Conservation (phyloP, 2,113 vertebrate species). For the Cervus canadensis region DNA sequence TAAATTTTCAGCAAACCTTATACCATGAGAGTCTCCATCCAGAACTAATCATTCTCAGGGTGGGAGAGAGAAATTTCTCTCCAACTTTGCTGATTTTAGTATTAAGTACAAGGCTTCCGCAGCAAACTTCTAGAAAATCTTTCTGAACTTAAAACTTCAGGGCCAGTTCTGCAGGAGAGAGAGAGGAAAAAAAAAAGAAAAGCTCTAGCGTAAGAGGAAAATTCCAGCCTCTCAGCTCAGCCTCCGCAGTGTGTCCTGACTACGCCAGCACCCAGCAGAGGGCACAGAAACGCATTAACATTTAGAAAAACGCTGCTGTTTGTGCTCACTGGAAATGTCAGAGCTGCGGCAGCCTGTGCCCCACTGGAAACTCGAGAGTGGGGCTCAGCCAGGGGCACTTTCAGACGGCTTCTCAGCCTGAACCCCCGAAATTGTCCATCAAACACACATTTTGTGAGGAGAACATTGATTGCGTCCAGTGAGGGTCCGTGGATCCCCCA, state of each 20-base stretch:
- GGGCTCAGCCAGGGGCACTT: accelerated
- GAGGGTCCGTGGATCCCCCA: not conserved
- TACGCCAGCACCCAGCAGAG: not conserved
- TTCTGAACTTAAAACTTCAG: not conserved
- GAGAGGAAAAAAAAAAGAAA: no score
- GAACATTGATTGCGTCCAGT: accelerated
- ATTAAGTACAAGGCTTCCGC: not conserved
- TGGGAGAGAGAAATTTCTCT: constrained; percentile 36
- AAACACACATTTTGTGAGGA: accelerated
- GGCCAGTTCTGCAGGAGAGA: not conserved
- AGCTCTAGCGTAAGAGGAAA: constrained; percentile 6
- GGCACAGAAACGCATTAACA: constrained; percentile 24
- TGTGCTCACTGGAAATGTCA: constrained; percentile 42
- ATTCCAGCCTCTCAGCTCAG: constrained; percentile 15
- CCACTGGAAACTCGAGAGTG: accelerated
- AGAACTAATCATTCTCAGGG: constrained; percentile 12
- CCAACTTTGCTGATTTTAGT: not conserved
- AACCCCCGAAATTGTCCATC: not conserved
- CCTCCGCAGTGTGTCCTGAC: constrained; percentile 21
- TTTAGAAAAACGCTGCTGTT: not conserved
- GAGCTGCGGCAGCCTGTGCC: not conserved
- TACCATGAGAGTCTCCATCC: not conserved
- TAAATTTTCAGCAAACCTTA: constrained; percentile 15
- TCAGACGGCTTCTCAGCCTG: accelerated
- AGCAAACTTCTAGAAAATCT: not conserved